Evolutionary conservation across 1,140 invertebrate genomes (phyloP).

Genomic region (Pachyrhynchus sulphureomaculatus): DNA sequence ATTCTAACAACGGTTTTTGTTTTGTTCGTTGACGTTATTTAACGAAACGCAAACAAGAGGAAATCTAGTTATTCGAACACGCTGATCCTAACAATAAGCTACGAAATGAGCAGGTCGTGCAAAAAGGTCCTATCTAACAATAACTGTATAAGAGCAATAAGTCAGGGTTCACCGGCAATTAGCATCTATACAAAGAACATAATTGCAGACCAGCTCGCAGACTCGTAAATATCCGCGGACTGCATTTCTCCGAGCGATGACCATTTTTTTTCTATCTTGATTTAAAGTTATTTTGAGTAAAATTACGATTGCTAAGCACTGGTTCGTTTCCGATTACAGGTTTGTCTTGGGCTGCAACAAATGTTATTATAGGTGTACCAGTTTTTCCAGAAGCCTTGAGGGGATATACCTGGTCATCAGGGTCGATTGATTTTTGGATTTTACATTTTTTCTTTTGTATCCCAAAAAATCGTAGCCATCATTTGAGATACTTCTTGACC

Average conservation of each 20-base stretch:
- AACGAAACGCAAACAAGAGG: too few relatives aligned
- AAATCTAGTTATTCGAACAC: background rate
- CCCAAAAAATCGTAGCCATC: too few relatives aligned
- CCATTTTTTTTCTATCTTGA: conserved; percentile 12
- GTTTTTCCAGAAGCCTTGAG: too few relatives aligned
- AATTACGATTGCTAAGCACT: conserved; percentile 14
- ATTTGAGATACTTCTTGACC: too few relatives aligned
- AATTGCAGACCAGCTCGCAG: conserved; percentile 21
- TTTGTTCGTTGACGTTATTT: too few relatives aligned
- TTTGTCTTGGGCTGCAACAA: too few relatives aligned
- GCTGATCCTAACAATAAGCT: conserved; percentile 14
- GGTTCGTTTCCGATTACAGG: too few relatives aligned
- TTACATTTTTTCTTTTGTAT: too few relatives aligned
- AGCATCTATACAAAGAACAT: conserved; percentile 35
- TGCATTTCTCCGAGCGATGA: conserved; percentile 16
- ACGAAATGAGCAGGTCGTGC: conserved; percentile 21
- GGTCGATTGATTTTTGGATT: too few relatives aligned
- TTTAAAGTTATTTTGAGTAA: conserved; percentile 10
- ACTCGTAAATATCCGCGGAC: conserved; percentile 25
- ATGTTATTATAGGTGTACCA: too few relatives aligned
- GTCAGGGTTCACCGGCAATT: conserved; percentile 31
- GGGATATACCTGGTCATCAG: too few relatives aligned
- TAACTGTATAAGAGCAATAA: conserved; percentile 31
- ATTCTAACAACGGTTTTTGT: too few relatives aligned
- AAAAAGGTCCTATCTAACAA: conserved; percentile 25